Base-by-base conservation (phyloP, 2,888 invertebrate genomes). In the Glyphotaelius pellucidus region DNA sequence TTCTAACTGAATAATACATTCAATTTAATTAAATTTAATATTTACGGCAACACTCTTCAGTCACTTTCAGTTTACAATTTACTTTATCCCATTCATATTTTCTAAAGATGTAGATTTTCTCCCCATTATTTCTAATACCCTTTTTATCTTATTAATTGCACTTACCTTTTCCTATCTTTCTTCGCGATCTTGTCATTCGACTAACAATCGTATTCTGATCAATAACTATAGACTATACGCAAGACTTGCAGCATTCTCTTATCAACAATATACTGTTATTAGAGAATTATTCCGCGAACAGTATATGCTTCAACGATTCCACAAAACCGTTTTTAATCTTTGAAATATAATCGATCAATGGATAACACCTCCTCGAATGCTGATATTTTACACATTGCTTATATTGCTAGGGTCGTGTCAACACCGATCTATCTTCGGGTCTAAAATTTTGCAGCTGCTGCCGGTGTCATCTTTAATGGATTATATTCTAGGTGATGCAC, bases 401-500 rank as follows among this genome's bases (percentile, higher is more conserved):
- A 67, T 67, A 67, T 67, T 25, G 19, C 25, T 0, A 4, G 52
- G 87, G 67, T 88, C 67, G 32, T 88, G 32, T 88, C 67, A 88
- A 88, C 35, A 88, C 32, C 88, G 88, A 88, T 88, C 67, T 79
- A 67, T 88, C 88, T 88, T 88, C 88, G 52, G 79, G 30, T 32
- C 79, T 12, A 30, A 88, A 79, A 88, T 32, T 88, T 79, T 88
- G 88, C 88, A 88, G 88, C 88, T 88, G 88, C 79, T 79, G 79
- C 88, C 88, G 2, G 35, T 32, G 67, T 79, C 52, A 25, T 42
- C 42, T 42, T 83, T 88, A 88, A 88, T 88, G 88, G 67, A 88
- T 88, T 88, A 67, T n/a, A 88, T 79, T 67, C 31, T 19, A 12
- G 35, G 32, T 88, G 88, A 88, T 88, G 88, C 67, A 88, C 67